phyloP scores from a whole-genome alignment of 2,113 vertebrate genomes.

The Dasyornis broadbenti region DNA sequence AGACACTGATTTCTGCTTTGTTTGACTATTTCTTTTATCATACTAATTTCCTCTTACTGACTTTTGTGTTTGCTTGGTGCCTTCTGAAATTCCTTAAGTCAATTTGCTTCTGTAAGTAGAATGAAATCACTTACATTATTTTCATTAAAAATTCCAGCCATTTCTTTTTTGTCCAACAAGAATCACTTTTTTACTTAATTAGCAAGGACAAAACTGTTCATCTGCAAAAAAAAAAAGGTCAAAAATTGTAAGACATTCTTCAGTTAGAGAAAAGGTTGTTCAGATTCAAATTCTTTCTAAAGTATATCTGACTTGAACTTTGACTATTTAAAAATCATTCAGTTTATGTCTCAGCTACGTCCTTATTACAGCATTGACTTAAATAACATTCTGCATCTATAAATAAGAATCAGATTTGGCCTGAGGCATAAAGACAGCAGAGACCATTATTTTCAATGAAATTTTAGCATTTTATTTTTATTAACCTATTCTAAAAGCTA shows the following conservation, averaged over 20 bases:
- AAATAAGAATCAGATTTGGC: neutral
- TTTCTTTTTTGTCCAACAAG: neutral
- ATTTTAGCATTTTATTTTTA: neutral
- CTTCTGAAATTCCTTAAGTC: neutral
- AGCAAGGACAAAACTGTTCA: neutral
- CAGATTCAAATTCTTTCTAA: neutral
- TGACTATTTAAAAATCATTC: neutral
- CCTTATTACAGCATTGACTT: neutral
- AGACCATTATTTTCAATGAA: neutral
- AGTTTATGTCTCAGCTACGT: neutral
- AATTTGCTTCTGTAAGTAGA: conserved; percentile 19
- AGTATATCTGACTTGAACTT: neutral
- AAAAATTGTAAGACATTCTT: neutral
- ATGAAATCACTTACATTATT: neutral
- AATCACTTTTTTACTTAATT: neutral
- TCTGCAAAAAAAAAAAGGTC: neutral
- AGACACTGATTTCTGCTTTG: neutral
- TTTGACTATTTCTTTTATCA: neutral
- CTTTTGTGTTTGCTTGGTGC: conserved; percentile 5
- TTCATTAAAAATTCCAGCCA: neutral
- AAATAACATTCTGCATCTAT: neutral
- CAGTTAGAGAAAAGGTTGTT: neutral
- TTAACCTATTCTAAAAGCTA: neutral
- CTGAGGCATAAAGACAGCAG: neutral
- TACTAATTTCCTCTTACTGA: conserved; percentile 1